phyloP scores from a whole-genome alignment of 2,888 invertebrate genomes.

The Parochlus steinenii region DNA sequence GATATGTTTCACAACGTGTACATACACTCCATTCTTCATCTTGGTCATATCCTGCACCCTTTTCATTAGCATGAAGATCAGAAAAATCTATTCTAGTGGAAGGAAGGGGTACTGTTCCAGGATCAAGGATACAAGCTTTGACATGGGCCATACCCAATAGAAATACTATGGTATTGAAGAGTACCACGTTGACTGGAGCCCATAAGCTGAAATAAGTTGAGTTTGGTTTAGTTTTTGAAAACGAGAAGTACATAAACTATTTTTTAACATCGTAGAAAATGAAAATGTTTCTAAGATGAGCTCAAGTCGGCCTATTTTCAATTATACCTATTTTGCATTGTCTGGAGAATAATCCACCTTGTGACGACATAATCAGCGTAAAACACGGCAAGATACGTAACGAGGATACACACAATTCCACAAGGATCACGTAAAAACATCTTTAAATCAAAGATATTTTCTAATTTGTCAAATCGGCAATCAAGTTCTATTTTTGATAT shows the following conservation, averaged over 20 bases:
- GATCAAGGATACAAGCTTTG: conserved; percentile 79
- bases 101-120: conserved; percentile 68
- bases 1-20: conserved; percentile 60
- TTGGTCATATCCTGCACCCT: conserved; percentile 36
- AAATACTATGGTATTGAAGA: conserved; percentile 64
- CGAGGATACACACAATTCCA: conserved; percentile 51
- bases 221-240: not conserved
- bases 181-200: conserved; percentile 63
- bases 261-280: not conserved
- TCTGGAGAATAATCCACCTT: conserved; percentile 64
- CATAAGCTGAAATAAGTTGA: conserved; percentile 43
- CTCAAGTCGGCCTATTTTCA: conserved; percentile 7
- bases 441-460: not conserved
- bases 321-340: conserved; percentile 64
- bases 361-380: conserved; percentile 81
- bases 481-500: too few relatives aligned
- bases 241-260: conserved; percentile 8
- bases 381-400: conserved; percentile 63
- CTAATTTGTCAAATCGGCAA: too few relatives aligned
- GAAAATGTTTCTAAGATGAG: conserved; percentile 3
- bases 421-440: conserved; percentile 2
- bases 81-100: conserved; percentile 60
- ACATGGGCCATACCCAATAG: conserved; percentile 58
- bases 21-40: conserved; percentile 65
- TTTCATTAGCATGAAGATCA: conserved; percentile 50